phyloP scores from a whole-genome alignment of 53 echinoderm and acorn worm genomes.

The Holothuria scabra region DNA sequence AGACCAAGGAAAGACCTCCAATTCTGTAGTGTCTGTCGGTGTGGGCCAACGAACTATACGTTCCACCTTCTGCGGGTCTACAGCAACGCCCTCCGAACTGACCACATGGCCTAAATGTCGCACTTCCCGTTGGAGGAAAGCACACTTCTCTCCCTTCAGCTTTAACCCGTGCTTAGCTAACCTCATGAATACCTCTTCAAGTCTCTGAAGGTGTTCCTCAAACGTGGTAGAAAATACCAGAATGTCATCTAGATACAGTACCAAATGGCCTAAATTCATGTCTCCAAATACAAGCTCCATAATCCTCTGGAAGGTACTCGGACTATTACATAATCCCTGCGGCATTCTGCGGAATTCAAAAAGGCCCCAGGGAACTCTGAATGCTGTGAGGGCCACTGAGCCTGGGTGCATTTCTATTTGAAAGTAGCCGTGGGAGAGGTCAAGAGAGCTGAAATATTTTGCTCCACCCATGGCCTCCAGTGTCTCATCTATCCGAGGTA shows the following conservation, averaged over 20 bases:
- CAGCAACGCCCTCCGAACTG: conserved; percentile 40
- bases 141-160: conserved; percentile 64
- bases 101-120: conserved; percentile 52
- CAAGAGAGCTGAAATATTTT: conserved; percentile 60
- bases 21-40: conserved; percentile 30
- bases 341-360: conserved; percentile 63
- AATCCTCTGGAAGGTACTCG: conserved; percentile 61
- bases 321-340: conserved; percentile 54
- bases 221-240: conserved; percentile 60
- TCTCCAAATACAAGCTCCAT: conserved; percentile 69
- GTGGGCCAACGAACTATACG: conserved; percentile 49
- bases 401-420: conserved; percentile 64
- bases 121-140: conserved; percentile 51
- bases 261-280: conserved; percentile 50
- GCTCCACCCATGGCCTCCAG: conserved; percentile 63
- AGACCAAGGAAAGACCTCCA: conserved; percentile 57
- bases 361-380: conserved; percentile 71
- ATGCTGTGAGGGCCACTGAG: conserved; percentile 62
- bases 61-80: conserved; percentile 47
- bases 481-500: conserved; percentile 62
- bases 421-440: conserved; percentile 71
- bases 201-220: conserved; percentile 57
- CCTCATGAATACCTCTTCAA: conserved; percentile 57
- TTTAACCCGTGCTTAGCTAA: conserved; percentile 61
- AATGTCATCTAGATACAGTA: conserved; percentile 65